Evolutionary conservation across 2,113 vertebrate genomes (phyloP).

Genomic region (Seriola rivoliana): DNA sequence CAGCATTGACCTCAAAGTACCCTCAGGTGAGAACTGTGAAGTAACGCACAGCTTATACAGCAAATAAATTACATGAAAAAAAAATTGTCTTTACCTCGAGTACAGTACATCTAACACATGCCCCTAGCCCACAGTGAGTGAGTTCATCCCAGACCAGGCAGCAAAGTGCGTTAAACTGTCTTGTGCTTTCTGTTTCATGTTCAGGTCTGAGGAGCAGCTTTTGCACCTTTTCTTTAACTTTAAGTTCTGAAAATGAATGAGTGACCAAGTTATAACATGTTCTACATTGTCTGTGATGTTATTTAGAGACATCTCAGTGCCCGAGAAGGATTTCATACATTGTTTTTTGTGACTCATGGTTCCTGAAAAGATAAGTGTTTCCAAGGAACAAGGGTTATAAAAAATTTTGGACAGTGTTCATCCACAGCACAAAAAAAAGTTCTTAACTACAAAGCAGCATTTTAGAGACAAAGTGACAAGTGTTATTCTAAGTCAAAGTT

Average conservation of each 20-base stretch:
- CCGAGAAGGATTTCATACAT: not conserved
- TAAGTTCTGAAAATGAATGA: too few species aligned
- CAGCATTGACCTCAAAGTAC: conserved; percentile 91
- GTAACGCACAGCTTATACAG: not conserved
- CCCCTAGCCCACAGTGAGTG: not conserved
- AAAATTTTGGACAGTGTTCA: not conserved
- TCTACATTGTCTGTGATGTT: not conserved
- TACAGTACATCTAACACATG: not conserved
- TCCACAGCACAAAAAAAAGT: not conserved
- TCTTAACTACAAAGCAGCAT: not conserved
- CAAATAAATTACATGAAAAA: not conserved
- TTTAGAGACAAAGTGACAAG: too few species aligned
- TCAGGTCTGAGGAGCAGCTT: not conserved
- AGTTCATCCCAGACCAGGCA: not conserved
- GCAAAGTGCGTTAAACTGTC: not conserved
- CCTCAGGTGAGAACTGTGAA: conserved; percentile 85
- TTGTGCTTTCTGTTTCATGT: too few species aligned
- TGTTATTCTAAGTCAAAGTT: too few species aligned
- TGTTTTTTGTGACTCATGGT: conserved; percentile 18
- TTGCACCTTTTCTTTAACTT: not conserved
- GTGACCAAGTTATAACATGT: not conserved
- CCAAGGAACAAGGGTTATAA: not conserved
- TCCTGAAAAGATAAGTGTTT: conserved; percentile 22
- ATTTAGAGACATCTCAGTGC: not conserved
- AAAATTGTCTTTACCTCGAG: not conserved